Evolutionary conservation across 1,140 invertebrate species (phyloP), one percentile per base, ranked within the genome.

Genomic region (Formica exsecta): DNA sequence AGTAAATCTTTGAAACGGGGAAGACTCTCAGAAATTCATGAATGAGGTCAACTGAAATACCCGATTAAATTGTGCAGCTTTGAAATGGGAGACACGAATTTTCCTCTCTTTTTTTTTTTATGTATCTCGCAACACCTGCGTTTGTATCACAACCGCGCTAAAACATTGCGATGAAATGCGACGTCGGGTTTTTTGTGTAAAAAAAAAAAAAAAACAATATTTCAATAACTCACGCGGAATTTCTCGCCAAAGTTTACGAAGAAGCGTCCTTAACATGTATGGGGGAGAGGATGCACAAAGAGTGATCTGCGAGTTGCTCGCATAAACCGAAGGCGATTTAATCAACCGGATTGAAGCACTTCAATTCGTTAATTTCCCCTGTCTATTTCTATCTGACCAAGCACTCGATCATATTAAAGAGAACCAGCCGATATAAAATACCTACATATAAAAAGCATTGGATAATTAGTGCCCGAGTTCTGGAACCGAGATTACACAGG

Each of bases 261-360:
- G 6, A 11, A 38, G 38, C 5, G 5, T 48, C 61, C 44, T 83
- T 62, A 73, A 61, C 71, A 2, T 19, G 57, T 38, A 66, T 11
- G 61, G 19, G n/a, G 3, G 5, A 65, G 41, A 65, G n/a, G 38
- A 68, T 29, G 66, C 16, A 48, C 8, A 2, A 38, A 66, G 48
- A 48, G n/a, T 59, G 57, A 16, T 22, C 51, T 59, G 2, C 19
- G 41, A 29, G 44, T 51, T 59, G 77, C 74, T 76, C 36, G 51
- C 61, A 57, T 54, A 85, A 85, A 76, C 54, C 75, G 86, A 90
- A 73, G 25, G 74, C 88, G 62, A 87, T 90, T 90, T 87, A 90
- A 90, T 90, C 89, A 90, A 86, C 51, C 64, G 75, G 77, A 90
- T 90, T 90, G 89, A 87, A 75, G 85, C 66, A 74, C 66, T 90